Evolutionary conservation across 1,140 invertebrate species (phyloP).

Genomic region (Neuroterus valhalla): DNA sequence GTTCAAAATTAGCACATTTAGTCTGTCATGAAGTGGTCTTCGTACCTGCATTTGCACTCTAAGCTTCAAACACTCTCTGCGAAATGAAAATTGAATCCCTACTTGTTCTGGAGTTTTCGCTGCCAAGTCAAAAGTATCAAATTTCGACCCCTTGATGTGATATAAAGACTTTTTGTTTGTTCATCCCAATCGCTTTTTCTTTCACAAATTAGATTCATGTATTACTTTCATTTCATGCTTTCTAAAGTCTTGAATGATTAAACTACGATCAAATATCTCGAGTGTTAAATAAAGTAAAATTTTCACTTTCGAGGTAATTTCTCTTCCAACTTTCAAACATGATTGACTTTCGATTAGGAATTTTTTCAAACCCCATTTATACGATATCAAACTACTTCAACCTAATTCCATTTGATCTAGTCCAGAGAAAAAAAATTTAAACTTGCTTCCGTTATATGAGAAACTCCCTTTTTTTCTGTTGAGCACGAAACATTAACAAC

Average conservation of each 20-base stretch:
- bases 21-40: neutral
- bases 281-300: slow-evolving; percentile 10
- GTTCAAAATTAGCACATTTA: slow-evolving; percentile 47
- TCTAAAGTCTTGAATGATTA: slow-evolving; percentile 9
- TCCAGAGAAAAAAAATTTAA: too few species aligned
- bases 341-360: neutral
- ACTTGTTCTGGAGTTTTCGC: too few species aligned
- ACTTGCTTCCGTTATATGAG: too few species aligned
- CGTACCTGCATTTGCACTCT: neutral
- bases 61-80: slow-evolving; percentile 15
- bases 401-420: too few species aligned
- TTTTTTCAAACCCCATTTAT: neutral
- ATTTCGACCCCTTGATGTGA: neutral
- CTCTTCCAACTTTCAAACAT: slow-evolving; percentile 9
- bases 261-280: slow-evolving; percentile 28
- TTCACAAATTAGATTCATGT: neutral
- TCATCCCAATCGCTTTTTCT: neutral
- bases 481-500: too few species aligned
- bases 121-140: neutral
- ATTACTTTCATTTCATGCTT: slow-evolving; percentile 17
- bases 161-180: too few species aligned
- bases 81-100: too few species aligned
- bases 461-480: too few species aligned
- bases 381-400: too few species aligned
- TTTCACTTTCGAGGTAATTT: slow-evolving; percentile 1